A percentile compares a stretch with the other conserved stretches of the same genome.
Conservation (phyloP, 2,113 vertebrate genomes). For the Mugil cephalus region DNA sequence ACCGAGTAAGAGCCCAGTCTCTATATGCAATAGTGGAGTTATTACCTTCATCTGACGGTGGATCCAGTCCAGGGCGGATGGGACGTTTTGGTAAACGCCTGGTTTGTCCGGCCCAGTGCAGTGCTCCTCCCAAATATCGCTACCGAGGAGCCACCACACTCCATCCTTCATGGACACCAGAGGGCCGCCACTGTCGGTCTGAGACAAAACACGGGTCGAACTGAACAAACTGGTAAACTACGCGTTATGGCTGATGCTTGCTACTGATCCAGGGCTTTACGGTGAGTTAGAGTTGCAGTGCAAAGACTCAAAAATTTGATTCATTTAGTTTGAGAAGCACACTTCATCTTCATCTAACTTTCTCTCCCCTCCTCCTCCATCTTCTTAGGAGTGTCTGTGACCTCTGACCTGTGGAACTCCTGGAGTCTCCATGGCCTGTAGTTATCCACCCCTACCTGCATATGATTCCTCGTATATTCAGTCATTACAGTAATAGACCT, state of each 20-base stretch:
- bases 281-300: neutral
- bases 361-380: too few species aligned
- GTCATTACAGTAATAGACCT: too few species aligned
- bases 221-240: neutral
- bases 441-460: too few species aligned
- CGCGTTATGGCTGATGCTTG: neutral
- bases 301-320: neutral
- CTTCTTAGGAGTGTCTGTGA: too few species aligned
- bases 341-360: too few species aligned
- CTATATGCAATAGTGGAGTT: too few species aligned
- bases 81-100: conserved; percentile 88
- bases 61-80: conserved; percentile 89
- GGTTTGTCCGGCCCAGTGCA: conserved; percentile 83
- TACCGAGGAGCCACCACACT: conserved; percentile 90
- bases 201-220: conserved; percentile 27
- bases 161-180: conserved; percentile 82
- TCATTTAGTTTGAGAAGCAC: too few species aligned
- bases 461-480: too few species aligned
- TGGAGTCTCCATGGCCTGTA: too few species aligned
- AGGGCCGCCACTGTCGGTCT: conserved; percentile 89
- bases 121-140: conserved; percentile 87
- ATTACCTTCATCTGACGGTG: conserved; percentile 89
- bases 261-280: neutral
- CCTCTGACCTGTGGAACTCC: too few species aligned
- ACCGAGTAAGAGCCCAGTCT: too few species aligned